A percentile compares a stretch with the other conserved stretches of the same genome.
These are phyloP conservation scores for Leucoma salicis DNA, from an alignment of 2,888 invertebrate genomes.

Conservation along the genomic window DNA sequence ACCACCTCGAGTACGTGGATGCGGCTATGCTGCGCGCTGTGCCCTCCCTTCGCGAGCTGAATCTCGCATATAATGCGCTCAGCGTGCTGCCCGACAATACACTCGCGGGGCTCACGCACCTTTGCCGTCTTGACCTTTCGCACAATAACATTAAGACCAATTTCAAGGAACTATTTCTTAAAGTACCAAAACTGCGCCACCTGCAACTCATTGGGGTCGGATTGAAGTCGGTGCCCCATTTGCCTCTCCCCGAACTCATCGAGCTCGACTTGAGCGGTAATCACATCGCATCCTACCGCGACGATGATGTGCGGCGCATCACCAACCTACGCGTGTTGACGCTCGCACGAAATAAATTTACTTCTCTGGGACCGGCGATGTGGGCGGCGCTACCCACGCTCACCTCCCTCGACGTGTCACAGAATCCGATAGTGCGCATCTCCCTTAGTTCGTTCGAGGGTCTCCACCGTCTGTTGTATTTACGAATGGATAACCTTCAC, in stretches of 20 bases:
- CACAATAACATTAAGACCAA: slow-evolving; percentile 89
- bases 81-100: slow-evolving; percentile 91
- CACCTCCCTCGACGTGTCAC: slow-evolving; percentile 87
- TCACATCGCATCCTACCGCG: slow-evolving; percentile 84
- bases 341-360: slow-evolving; percentile 86
- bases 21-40: slow-evolving; percentile 87
- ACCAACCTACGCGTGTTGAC: slow-evolving; percentile 84
- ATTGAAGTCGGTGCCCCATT: slow-evolving; percentile 85
- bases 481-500: slow-evolving; percentile 86
- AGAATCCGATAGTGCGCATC: slow-evolving; percentile 88
- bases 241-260: slow-evolving; percentile 85
- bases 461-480: slow-evolving; percentile 84
- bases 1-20: slow-evolving; percentile 90
- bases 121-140: slow-evolving; percentile 88
- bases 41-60: slow-evolving; percentile 87
- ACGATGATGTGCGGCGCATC: slow-evolving; percentile 84
- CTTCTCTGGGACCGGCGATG: slow-evolving; percentile 84
- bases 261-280: slow-evolving; percentile 89
- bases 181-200: slow-evolving; percentile 86
- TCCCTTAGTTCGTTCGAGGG: slow-evolving; percentile 84
- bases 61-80: slow-evolving; percentile 87
- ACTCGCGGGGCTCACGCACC: slow-evolving; percentile 87
- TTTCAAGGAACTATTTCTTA: slow-evolving; percentile 90
- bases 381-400: slow-evolving; percentile 85
- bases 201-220: slow-evolving; percentile 86